Conservation (phyloP, 2,113 vertebrate genomes). For the Oncorhynchus nerka region DNA sequence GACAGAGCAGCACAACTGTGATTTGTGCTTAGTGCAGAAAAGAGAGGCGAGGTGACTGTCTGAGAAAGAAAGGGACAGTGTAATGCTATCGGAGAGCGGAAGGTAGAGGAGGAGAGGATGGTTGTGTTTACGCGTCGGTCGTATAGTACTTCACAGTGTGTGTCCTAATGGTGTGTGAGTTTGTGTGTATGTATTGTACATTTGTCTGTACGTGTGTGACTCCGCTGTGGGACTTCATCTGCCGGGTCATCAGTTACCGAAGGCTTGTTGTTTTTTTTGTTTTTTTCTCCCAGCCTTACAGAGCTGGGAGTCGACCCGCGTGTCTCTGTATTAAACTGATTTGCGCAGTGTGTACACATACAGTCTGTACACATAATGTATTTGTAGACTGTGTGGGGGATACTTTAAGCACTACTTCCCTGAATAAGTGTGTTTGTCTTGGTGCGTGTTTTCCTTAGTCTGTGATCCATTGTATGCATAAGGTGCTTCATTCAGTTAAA, state of each 20-base stretch:
- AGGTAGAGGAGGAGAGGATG: background rate
- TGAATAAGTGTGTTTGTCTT: background rate
- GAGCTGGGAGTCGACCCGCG: background rate
- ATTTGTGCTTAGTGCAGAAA: background rate
- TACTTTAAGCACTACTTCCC: background rate
- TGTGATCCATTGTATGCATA: background rate
- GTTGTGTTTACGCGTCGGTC: background rate
- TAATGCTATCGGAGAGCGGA: background rate
- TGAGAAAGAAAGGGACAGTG: background rate
- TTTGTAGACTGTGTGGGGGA: background rate
- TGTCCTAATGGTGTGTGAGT: background rate
- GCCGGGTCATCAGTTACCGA: conserved; percentile 15
- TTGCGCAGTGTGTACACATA: background rate
- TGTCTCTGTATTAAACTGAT: background rate
- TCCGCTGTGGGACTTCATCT: background rate
- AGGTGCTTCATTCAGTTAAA: background rate
- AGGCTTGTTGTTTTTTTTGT: background rate
- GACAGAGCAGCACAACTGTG: conserved; percentile 11
- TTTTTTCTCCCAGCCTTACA: background rate
- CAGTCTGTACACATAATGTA: background rate
- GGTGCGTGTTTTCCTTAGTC: background rate
- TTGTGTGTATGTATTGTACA: no score
- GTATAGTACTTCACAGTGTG: background rate
- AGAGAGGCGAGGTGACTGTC: background rate
- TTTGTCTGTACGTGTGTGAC: background rate